Conservation (phyloP, 2,797 vertebrate genomes). For the Acipenser oxyrinchus region DNA sequence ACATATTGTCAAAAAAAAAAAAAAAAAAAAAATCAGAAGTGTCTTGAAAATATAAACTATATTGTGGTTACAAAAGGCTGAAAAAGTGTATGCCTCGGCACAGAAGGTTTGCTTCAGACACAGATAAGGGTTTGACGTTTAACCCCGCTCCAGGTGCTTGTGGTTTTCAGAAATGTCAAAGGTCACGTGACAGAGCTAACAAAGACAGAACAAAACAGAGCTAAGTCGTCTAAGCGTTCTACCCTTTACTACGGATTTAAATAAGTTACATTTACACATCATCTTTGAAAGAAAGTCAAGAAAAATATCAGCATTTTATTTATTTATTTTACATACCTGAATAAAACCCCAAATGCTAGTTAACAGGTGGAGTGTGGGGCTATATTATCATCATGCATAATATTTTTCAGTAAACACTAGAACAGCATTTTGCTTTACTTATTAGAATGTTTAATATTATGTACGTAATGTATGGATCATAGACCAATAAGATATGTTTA, state of each 20-base stretch:
- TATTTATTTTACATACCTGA: too few relatives aligned
- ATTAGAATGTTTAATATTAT: too few relatives aligned
- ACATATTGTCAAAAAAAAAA: background rate
- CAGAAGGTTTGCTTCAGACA: slow-evolving; percentile 53
- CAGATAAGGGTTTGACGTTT: slow-evolving; percentile 74
- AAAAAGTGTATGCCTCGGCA: slow-evolving; percentile 37
- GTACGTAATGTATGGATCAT: too few relatives aligned
- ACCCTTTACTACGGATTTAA: slow-evolving; percentile 24
- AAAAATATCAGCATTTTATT: slow-evolving; percentile 8
- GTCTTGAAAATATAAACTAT: background rate
- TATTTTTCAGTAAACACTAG: too few relatives aligned
- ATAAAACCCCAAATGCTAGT: too few relatives aligned
- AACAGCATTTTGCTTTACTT: too few relatives aligned
- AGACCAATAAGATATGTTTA: too few relatives aligned
- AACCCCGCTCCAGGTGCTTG: slow-evolving; percentile 79
- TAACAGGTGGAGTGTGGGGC: too few relatives aligned
- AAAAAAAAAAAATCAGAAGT: background rate
- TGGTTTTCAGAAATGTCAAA: slow-evolving; percentile 82
- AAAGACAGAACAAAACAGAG: slow-evolving; percentile 57
- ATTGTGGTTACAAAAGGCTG: slow-evolving; percentile 41
- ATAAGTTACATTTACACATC: slow-evolving; percentile 33
- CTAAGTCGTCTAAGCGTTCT: slow-evolving; percentile 26
- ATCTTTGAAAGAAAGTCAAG: slow-evolving; percentile 24
- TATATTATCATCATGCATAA: too few relatives aligned
- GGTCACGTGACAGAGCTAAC: slow-evolving; percentile 66